These are phyloP conservation scores for Lordiphosa andalusiaca DNA, from an alignment of 2,888 invertebrate genomes.

Conservation along the genomic window DNA sequence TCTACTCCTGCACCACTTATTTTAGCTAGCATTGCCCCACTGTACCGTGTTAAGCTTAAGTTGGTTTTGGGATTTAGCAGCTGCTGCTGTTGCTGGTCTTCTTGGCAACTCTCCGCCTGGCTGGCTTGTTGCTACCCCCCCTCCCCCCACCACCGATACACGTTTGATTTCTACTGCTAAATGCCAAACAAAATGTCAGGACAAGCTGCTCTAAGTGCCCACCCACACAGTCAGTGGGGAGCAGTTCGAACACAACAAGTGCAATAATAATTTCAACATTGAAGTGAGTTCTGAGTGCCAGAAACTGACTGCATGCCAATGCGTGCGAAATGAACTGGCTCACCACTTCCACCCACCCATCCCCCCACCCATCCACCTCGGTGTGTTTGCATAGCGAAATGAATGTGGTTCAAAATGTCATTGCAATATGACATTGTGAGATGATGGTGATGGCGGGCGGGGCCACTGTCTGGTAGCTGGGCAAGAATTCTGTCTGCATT, in stretches of 20 bases:
- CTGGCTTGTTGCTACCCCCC: slow-evolving; percentile 56
- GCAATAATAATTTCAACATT: slow-evolving; percentile 68
- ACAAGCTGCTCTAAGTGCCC: slow-evolving; percentile 56
- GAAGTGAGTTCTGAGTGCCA: slow-evolving; percentile 64
- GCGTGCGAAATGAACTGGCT: slow-evolving; percentile 53
- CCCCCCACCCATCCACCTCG: neutral
- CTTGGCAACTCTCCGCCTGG: too few relatives aligned
- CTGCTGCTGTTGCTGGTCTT: slow-evolving; percentile 28
- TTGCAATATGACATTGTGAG: slow-evolving; percentile 63
- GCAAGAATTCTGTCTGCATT: slow-evolving; percentile 45
- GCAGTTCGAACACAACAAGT: slow-evolving; percentile 47
- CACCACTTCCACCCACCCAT: too few relatives aligned
- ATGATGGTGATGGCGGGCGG: neutral
- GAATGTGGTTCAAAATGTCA: slow-evolving; percentile 59
- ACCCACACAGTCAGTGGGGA: slow-evolving; percentile 9
- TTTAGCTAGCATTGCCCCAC: too few relatives aligned
- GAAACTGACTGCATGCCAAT: slow-evolving; percentile 48
- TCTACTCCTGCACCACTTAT: too few relatives aligned
- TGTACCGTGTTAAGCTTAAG: neutral
- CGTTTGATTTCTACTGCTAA: slow-evolving; percentile 71
- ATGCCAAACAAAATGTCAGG: slow-evolving; percentile 65
- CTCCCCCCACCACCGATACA: slow-evolving; percentile 12
- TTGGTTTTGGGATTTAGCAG: slow-evolving; percentile 18
- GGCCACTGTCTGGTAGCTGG: slow-evolving; percentile 1
- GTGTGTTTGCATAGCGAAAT: slow-evolving; percentile 52